phyloP scores from a whole-genome alignment of 2,797 vertebrate species.

The Sebastes kiyomatsui region DNA sequence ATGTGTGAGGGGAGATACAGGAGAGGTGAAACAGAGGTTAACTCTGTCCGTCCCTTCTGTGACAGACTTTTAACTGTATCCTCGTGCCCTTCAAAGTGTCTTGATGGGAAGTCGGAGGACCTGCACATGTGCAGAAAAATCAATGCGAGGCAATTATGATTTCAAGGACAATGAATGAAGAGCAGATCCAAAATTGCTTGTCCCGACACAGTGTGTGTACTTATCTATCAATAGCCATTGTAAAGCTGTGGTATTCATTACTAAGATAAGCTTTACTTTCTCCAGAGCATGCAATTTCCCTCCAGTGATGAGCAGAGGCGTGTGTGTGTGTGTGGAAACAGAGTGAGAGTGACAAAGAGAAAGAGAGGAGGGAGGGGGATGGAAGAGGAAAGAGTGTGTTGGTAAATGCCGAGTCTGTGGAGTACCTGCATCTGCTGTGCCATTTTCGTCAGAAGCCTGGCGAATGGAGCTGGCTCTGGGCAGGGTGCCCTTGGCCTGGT shows the following conservation, averaged over 20 bases:
- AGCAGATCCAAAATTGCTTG: slow-evolving; percentile 72
- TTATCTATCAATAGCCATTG: slow-evolving; percentile 76
- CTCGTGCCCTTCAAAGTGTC: slow-evolving; percentile 65
- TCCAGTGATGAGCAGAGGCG: slow-evolving; percentile 63
- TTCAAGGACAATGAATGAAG: slow-evolving; percentile 78
- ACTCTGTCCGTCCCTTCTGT: slow-evolving; percentile 32
- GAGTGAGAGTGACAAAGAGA: slow-evolving; percentile 50
- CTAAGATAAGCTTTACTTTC: slow-evolving; percentile 78
- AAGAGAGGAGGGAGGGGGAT: not conserved
- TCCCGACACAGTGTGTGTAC: slow-evolving; percentile 66
- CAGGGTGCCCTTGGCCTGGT: slow-evolving; percentile 91
- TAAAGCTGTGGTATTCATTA: slow-evolving; percentile 78
- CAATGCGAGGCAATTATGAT: slow-evolving; percentile 80
- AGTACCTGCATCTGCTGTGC: slow-evolving; percentile 88
- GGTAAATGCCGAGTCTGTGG: slow-evolving; percentile 54
- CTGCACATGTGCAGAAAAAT: slow-evolving; percentile 65
- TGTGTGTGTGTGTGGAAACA: slow-evolving; percentile 25
- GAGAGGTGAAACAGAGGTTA: slow-evolving; percentile 60
- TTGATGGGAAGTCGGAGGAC: slow-evolving; percentile 55
- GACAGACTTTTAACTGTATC: slow-evolving; percentile 57
- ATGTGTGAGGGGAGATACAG: slow-evolving; percentile 9
- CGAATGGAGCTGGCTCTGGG: slow-evolving; percentile 89
- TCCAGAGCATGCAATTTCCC: slow-evolving; percentile 69
- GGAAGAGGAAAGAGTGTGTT: slow-evolving; percentile 31
- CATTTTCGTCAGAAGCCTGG: slow-evolving; percentile 87